Base-by-base conservation (phyloP, 2,888 invertebrate species). In the Drosophila tripunctata region DNA sequence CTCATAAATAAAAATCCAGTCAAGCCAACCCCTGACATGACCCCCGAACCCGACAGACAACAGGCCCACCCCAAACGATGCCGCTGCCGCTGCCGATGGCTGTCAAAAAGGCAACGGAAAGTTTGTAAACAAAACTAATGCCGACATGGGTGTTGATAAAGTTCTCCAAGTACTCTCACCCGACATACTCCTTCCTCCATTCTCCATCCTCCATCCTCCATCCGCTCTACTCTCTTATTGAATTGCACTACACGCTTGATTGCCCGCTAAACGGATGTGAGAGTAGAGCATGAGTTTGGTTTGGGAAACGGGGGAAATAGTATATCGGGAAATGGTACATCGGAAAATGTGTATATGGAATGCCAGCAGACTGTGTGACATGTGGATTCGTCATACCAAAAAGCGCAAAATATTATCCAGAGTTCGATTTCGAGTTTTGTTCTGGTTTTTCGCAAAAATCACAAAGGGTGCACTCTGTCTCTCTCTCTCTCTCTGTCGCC, bases 41-140 rank as follows among this genome's bases (percentile, higher is more conserved):
- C 6, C 7, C 10, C 6, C 10, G 35, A 15, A 38, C 27, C 38
- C 12, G n/a, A n/a, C 33, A 3, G 8, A 7, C 24, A 24, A 24
- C 55, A 33, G 12, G 50, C 12, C 47, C 71, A 63, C 67, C 74
- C 75, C 65, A 19, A 24, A 22, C 15, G n/a, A 10, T 38, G 56
- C 62, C n/a, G n/a, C n/a, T n/a, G n/a, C n/a, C n/a, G n/a, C n/a
- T 15, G 47, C 40, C 48, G 27, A 51, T 38, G 64, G 54, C 79
- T 82, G 78, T 85, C 86, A 80, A 85, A 85, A 83, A 76, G 86
- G 86, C 83, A 78, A 83, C 85, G 80, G 78, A 88, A 89, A 89
- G 89, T 89, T 89, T 89, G 89, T 86, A 89, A 89, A 89, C 89
- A 89, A 79, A 89, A 90, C 89, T 88, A 88, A 90, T 89, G 80